Evolutionary conservation across 2,888 invertebrate species (phyloP).

Genomic region (Melolontha melolontha): DNA sequence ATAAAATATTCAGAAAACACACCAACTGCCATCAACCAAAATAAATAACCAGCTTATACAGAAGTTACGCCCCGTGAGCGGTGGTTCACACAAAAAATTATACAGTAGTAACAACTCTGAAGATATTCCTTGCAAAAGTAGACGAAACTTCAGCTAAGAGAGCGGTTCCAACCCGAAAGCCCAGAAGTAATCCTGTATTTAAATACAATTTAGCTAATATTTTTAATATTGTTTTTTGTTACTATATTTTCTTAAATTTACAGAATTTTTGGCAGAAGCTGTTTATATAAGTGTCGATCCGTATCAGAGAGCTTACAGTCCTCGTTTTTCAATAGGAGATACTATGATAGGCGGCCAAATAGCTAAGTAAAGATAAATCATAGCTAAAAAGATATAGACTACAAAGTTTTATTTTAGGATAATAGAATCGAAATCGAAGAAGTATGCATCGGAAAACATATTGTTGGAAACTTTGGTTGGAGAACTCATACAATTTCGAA

Average conservation of each 20-base stretch:
- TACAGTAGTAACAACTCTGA: no score
- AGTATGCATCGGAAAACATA: slow-evolving; percentile 74
- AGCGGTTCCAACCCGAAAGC: no score
- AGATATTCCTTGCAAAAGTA: no score
- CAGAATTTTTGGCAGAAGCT: slow-evolving; percentile 77
- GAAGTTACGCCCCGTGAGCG: no score
- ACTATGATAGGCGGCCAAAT: slow-evolving; percentile 80
- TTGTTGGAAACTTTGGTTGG: slow-evolving; percentile 79
- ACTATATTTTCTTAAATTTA: slow-evolving; percentile 44
- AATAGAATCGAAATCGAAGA: slow-evolving; percentile 73
- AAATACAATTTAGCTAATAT: no score
- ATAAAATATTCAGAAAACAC: no score
- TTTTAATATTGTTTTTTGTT: no score
- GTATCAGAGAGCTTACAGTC: slow-evolving; percentile 74
- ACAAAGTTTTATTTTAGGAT: slow-evolving; percentile 68
- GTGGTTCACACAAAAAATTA: no score
- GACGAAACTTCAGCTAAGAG: no score
- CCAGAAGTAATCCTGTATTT: no score
- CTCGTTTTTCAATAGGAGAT: slow-evolving; percentile 68
- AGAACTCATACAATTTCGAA: slow-evolving; percentile 72
- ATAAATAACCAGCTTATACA: no score
- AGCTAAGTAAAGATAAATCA: slow-evolving; percentile 69
- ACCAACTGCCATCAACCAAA: no score
- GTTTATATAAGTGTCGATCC: slow-evolving; percentile 80
- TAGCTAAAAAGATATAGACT: neutral